Percentiles rank a stretch among this genome's conserved stretches.
phyloP scores from a whole-genome alignment of 2,113 vertebrate genomes.

The Actenoides hombroni region DNA sequence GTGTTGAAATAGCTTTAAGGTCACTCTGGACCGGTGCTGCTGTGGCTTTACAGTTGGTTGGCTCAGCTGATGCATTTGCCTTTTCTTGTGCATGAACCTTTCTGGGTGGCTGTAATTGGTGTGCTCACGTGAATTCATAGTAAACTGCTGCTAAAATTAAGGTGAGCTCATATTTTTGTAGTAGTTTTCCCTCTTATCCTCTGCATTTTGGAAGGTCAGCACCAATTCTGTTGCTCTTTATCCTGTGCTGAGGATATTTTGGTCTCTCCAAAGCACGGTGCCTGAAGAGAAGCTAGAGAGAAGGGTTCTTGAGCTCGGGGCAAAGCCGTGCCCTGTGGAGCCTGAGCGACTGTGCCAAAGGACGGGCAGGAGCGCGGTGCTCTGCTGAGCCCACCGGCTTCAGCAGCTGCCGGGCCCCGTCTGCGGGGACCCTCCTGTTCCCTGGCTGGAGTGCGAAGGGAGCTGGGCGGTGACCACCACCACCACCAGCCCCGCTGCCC shows the following conservation, averaged over 20 bases:
- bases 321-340: background rate
- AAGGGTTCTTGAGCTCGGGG: background rate
- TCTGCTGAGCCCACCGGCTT: accelerated
- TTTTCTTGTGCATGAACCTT: background rate
- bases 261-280: background rate
- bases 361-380: background rate
- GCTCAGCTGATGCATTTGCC: background rate
- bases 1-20: background rate
- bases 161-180: background rate
- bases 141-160: background rate
- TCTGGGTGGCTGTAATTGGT: background rate
- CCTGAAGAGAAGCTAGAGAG: background rate
- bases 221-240: background rate
- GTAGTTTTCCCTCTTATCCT: background rate
- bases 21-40: background rate
- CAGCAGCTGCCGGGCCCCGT: background rate
- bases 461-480: background rate
- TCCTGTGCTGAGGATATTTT: background rate
- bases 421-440: accelerated
- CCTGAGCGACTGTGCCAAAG: background rate
- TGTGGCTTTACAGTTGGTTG: accelerated
- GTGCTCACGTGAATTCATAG: background rate
- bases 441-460: background rate
- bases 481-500: accelerated
- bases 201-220: background rate